A percentile compares a stretch with the other conserved stretches of the same genome.
phyloP scores from a whole-genome alignment of 1,140 invertebrate genomes.

The Grapholita molesta region DNA sequence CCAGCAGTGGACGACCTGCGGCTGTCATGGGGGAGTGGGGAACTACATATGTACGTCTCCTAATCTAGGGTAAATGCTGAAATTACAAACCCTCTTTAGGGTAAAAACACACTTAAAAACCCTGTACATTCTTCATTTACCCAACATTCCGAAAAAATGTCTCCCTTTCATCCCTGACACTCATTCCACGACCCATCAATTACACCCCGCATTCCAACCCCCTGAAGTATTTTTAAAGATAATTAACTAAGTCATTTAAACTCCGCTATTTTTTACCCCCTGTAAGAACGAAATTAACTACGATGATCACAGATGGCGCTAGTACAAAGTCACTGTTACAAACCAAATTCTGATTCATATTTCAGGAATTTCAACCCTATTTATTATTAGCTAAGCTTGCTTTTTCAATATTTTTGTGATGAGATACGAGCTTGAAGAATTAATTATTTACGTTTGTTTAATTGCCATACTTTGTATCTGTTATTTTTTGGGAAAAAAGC shows the following conservation, averaged over 20 bases:
- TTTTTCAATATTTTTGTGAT: background rate
- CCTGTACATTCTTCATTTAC: background rate
- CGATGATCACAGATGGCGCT: background rate
- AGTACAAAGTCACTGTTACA: background rate
- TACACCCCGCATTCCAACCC: background rate
- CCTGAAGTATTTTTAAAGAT: background rate
- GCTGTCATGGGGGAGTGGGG: no score
- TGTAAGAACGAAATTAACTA: background rate
- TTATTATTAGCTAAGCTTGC: background rate
- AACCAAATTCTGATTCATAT: background rate
- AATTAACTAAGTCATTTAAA: background rate
- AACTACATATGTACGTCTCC: no score
- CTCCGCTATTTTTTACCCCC: background rate
- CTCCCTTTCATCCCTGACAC: background rate
- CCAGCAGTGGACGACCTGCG: no score
- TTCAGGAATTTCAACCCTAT: background rate
- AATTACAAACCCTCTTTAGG: no score
- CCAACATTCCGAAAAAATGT: background rate
- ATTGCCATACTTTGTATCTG: slow-evolving; percentile 12
- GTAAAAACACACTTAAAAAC: no score
- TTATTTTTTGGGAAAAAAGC: slow-evolving; percentile 5
- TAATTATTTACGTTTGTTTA: background rate
- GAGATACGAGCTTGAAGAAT: background rate
- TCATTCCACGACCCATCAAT: background rate
- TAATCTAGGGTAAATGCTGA: no score